Evolutionary conservation across 2,888 invertebrate species (phyloP), one percentile per base, ranked within the genome.

Genomic region (Pyrrhosoma nymphula): DNA sequence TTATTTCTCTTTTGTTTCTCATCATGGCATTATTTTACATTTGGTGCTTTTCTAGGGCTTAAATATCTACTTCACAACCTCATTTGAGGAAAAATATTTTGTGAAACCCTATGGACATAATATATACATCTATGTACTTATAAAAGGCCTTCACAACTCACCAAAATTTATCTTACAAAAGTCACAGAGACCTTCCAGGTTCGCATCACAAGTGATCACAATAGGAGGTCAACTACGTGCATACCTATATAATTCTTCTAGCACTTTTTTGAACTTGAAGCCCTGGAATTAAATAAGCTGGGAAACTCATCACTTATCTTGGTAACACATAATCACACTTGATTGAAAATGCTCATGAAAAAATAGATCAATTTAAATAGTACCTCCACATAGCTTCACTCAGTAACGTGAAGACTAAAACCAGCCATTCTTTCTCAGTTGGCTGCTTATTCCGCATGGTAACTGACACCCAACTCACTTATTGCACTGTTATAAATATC

Each of bases 401-500:
- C 93, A 93, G 93, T 69, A 93, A 69, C 93, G 69, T 93, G 93
- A 93, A 93, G 93, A 93, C 93, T 93, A 60, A 93, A 60, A 69
- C 63, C 93, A 93, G 93, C 69, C 69, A 39, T 26, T 69, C 39
- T 69, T 93, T 69, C 35, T 63, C 47, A 69, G 63, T 63, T 75
- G 93, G 69, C 69, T n/a, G 55, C 93, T 93, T 93, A 75, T 93
- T 93, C 69, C 47, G 69, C 55, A 93, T 93, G 93, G 93, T 93
- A 93, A 93, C 93, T 93, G 69, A 93, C 93, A 93, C 93, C 93
- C 63, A 75, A 91, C 26, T 93, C 93, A 93, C 93, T 93, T 93
- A 93, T 93, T 93, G 93, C 93, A 93, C 93, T 93, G 69, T 93
- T 93, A 93, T 93, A 93, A 93, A 93, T 93, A 93, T 93, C 93